These are phyloP conservation scores for Cottoperca gobio DNA, from an alignment of 2,797 vertebrate species.

Conservation along the genomic window DNA sequence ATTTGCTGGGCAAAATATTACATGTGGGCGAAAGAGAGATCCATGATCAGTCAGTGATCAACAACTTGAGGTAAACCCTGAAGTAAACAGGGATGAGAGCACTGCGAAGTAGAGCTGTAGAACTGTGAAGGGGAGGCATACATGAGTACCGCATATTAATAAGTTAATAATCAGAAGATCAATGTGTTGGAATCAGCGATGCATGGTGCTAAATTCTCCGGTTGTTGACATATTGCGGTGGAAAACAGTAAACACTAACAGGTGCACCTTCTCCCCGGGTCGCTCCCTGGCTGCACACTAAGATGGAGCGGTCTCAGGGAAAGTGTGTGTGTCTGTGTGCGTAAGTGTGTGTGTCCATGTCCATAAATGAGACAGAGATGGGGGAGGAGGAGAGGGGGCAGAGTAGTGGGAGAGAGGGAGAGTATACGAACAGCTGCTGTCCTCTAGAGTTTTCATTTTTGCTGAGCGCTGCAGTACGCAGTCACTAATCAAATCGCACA, in stretches of 20 bases:
- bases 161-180: conserved; percentile 57
- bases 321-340: conserved; percentile 26
- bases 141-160: conserved; percentile 36
- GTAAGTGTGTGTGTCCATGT: conserved; percentile 43
- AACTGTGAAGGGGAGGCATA: conserved; percentile 20
- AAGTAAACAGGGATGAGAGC: conserved; percentile 42
- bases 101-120: conserved; percentile 9
- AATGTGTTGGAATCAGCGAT: conserved; percentile 43
- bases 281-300: conserved; percentile 71
- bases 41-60: conserved; percentile 17
- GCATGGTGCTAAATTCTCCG: conserved; percentile 46
- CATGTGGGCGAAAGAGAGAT: conserved; percentile 18
- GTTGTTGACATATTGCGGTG: conserved; percentile 70
- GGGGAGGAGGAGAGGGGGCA: conserved; percentile 19
- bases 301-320: conserved; percentile 53
- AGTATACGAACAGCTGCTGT: conserved; percentile 78
- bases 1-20: conserved; percentile 15
- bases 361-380: conserved; percentile 63
- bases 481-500: conserved; percentile 84
- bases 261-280: conserved; percentile 77
- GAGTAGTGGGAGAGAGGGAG: conserved; percentile 57
- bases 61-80: conserved; percentile 42
- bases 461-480: conserved; percentile 82
- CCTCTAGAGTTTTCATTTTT: conserved; percentile 81
- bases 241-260: conserved; percentile 75